Evolutionary conservation across 2,113 vertebrate genomes (phyloP).

Genomic region (Stercorarius parasiticus): DNA sequence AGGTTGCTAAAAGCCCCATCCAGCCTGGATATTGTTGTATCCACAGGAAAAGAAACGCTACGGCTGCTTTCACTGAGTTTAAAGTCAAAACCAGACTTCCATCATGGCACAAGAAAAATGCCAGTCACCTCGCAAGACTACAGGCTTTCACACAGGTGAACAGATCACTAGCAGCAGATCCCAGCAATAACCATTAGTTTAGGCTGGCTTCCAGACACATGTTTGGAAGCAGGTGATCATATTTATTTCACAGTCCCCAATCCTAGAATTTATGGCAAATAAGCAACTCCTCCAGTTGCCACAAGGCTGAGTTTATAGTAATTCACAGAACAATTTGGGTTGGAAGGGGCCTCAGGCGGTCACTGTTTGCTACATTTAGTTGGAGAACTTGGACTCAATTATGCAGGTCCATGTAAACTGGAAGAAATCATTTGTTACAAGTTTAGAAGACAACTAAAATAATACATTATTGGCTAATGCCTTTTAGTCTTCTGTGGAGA

Average conservation of each 20-base stretch:
- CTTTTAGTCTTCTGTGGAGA: background rate
- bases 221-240: background rate
- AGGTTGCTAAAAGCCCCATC: background rate
- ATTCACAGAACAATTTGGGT: background rate
- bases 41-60: background rate
- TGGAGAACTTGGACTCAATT: background rate
- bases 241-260: background rate
- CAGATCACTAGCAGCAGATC: background rate
- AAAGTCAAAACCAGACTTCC: background rate
- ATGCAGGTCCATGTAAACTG: background rate
- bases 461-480: background rate
- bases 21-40: background rate
- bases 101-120: fast-evolving
- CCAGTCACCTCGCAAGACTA: fast-evolving
- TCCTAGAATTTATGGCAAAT: background rate
- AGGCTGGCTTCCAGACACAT: background rate
- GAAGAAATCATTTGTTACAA: background rate
- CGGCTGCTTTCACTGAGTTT: background rate
- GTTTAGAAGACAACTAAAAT: background rate
- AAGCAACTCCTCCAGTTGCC: background rate
- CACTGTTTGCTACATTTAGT: fast-evolving
- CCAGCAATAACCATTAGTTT: background rate
- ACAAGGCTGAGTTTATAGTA: background rate
- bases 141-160: background rate
- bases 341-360: background rate